These are phyloP conservation scores for Meliscaeva auricollis DNA, from an alignment of 2,888 invertebrate genomes.

Conservation along the genomic window DNA sequence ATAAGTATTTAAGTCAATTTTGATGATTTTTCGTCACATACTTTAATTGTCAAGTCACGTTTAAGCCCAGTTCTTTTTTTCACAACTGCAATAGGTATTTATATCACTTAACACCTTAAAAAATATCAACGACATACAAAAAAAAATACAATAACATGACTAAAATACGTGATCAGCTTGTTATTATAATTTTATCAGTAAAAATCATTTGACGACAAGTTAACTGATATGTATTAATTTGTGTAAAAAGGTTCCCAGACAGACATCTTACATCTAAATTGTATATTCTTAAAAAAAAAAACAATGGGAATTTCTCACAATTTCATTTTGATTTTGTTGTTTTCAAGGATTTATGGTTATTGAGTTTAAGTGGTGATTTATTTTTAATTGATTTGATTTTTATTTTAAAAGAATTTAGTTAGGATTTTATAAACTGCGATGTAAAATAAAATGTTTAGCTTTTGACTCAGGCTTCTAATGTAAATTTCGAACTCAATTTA, in stretches of 20 bases:
- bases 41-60: no score
- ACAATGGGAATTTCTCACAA: conserved; percentile 2
- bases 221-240: conserved; percentile 20
- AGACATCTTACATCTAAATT: conserved; percentile 1
- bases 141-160: no score
- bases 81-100: no score
- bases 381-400: neutral
- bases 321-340: neutral
- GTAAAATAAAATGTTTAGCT: no score
- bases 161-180: no score
- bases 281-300: neutral
- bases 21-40: no score
- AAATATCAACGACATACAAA: no score
- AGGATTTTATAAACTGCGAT: neutral
- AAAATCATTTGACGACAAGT: conserved; percentile 14
- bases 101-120: no score
- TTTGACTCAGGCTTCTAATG: no score
- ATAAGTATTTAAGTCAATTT: no score
- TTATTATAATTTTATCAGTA: neutral
- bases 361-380: neutral
- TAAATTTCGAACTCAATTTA: neutral
- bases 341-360: neutral
- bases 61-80: no score
- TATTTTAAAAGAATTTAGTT: neutral
- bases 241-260: neutral